Evolutionary conservation across 2,888 invertebrate genomes (phyloP), one percentile per base, ranked within the genome.

Genomic region (Trachelus stipa): DNA sequence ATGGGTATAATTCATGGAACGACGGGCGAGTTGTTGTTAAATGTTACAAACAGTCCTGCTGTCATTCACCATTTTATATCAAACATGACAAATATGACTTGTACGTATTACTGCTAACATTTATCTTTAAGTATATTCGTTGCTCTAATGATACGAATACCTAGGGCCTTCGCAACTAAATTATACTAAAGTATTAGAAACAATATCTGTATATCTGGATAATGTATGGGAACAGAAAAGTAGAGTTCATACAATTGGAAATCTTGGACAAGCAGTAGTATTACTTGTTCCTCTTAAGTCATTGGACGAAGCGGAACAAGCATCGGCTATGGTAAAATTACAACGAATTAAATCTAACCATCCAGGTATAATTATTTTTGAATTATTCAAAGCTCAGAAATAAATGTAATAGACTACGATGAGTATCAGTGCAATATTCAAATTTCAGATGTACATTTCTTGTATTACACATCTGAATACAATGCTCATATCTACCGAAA

Each of bases 1-100:
- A 89, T 95, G 80, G 94, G 94, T 1, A 89, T 95, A 35, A 90
- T 95, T 37, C 94, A 95, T 83, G 95, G 95, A 0, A 93, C 93
- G 86, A 93, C 93, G 0, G 95, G 94, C 31, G 87, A 91, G 34
- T 94, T 94, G 94, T 91, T 95, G 71, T 92, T 93, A 23, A 94
- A 94, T 75, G 92, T 93, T 3, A 93, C 94, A 0, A 90, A 92
- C 74, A 94, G 94, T 86, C 90, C 94, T 23, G 93, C 94, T 12
- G 88, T 89, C 71, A 87, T 92, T 69, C 92, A 88, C 79, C 79
- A 84, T 34, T 79, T 83, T 23, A 79, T 90, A 77, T 83, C 82
- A 0, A 86, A 86, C 74, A 82, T 88, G 9, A 78, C 79, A 11
- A 79, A 85, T 31, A 80, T 82, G 31, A 69, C 79, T 68, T 89